phyloP scores from a whole-genome alignment of 2,888 invertebrate species.

The Drosophila macrospina region DNA sequence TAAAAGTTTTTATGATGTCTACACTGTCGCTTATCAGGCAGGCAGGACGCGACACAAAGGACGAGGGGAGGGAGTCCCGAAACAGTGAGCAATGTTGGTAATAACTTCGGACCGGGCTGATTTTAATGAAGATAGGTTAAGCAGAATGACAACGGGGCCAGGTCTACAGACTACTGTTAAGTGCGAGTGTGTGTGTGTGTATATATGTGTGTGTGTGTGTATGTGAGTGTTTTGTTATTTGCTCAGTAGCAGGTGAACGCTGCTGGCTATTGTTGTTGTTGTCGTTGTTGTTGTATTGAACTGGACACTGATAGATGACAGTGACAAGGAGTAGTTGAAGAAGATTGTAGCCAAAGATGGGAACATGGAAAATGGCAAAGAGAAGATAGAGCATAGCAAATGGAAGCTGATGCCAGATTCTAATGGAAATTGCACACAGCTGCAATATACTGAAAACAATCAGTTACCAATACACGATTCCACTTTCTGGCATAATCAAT shows the following conservation, averaged over 20 bases:
- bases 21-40: slow-evolving; percentile 72
- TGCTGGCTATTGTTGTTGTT: slow-evolving; percentile 1
- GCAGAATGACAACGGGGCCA: slow-evolving; percentile 57
- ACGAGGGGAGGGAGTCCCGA: background rate
- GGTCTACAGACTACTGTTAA: slow-evolving; percentile 24
- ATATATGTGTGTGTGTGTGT: slow-evolving; percentile 1
- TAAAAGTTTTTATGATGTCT: slow-evolving; percentile 74
- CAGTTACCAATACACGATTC: slow-evolving; percentile 23
- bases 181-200: slow-evolving; percentile 9
- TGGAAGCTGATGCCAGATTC: background rate
- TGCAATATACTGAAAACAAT: slow-evolving; percentile 48
- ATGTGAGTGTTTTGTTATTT: slow-evolving; percentile 12
- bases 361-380: slow-evolving; percentile 3
- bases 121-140: slow-evolving; percentile 64
- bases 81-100: slow-evolving; percentile 46
- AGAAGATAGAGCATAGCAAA: slow-evolving; percentile 3
- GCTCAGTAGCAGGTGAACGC: slow-evolving; percentile 47
- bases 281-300: slow-evolving; percentile 22
- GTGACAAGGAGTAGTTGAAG: slow-evolving; percentile 47
- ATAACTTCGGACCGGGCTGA: slow-evolving; percentile 50
- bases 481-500: slow-evolving; percentile 30
- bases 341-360: slow-evolving; percentile 30
- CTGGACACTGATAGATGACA: slow-evolving; percentile 60
- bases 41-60: slow-evolving; percentile 39
- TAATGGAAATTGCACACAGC: slow-evolving; percentile 35